phyloP scores from a whole-genome alignment of 2,888 invertebrate genomes.

The Tridacna gigas region DNA sequence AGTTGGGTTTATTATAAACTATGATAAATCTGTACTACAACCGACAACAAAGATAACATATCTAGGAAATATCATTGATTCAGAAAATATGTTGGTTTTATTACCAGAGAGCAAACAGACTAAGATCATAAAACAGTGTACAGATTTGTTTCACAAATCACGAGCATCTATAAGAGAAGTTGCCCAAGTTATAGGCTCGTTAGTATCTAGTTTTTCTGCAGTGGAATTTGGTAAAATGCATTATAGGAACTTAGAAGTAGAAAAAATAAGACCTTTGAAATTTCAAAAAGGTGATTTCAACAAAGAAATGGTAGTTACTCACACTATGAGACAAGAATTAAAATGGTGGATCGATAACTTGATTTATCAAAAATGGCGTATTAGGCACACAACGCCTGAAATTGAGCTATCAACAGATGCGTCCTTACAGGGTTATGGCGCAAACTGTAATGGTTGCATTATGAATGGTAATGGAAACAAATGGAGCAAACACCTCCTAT shows the following conservation, averaged over 20 bases:
- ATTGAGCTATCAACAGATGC: not conserved
- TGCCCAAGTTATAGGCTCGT: constrained; percentile 42
- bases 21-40: constrained; percentile 1
- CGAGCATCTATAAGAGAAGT: constrained; percentile 8
- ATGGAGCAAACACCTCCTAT: constrained; percentile 41
- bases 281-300: not conserved
- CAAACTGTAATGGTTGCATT: not conserved
- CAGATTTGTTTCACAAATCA: not conserved
- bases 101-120: not conserved
- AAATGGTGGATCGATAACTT: not conserved
- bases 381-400: not conserved
- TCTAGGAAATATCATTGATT: not conserved
- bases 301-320: not conserved
- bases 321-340: not conserved
- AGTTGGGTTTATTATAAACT: not conserved
- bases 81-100: not conserved
- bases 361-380: not conserved
- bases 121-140: not conserved
- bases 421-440: not conserved
- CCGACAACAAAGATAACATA: not conserved
- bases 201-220: constrained; percentile 45
- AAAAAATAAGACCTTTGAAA: not conserved
- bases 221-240: constrained; percentile 23
- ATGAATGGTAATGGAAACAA: constrained; percentile 32
- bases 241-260: not conserved